Evolutionary conservation across 2,113 vertebrate species (phyloP).

Genomic region (Gadus macrocephalus): DNA sequence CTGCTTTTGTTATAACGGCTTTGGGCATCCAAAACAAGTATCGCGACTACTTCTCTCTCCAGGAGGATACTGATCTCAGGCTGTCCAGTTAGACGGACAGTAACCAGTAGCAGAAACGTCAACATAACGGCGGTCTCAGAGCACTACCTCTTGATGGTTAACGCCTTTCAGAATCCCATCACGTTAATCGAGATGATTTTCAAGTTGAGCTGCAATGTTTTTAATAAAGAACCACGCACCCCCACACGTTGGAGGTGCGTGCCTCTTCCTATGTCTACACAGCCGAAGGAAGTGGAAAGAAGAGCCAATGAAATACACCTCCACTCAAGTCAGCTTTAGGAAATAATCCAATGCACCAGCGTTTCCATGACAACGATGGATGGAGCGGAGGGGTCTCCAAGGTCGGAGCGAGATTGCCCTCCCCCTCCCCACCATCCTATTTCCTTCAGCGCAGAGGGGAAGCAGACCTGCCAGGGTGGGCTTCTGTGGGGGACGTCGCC

Average conservation of each 20-base stretch:
- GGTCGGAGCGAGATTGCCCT: slow-evolving; percentile 76
- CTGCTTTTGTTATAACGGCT: no score
- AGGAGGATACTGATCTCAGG: no score
- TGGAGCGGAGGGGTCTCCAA: slow-evolving; percentile 66
- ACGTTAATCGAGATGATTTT: no score
- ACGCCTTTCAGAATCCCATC: no score
- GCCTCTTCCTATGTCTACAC: neutral
- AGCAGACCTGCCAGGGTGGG: slow-evolving; percentile 18
- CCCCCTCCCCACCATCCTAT: neutral
- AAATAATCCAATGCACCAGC: slow-evolving; percentile 60
- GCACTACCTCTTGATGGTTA: no score
- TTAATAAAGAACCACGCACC: neutral
- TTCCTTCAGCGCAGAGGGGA: neutral
- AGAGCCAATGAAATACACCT: slow-evolving; percentile 25
- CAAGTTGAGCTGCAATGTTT: neutral
- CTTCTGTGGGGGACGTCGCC: slow-evolving; percentile 45
- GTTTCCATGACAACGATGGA: slow-evolving; percentile 85
- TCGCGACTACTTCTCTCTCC: no score
- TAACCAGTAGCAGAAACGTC: no score
- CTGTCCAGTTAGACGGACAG: no score
- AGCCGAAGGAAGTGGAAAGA: slow-evolving; percentile 11
- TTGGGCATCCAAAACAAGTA: no score
- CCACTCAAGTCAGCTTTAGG: slow-evolving; percentile 69
- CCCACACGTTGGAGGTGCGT: slow-evolving; percentile 17
- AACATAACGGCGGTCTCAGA: no score